Conservation (phyloP, 2,888 invertebrate species). For the Pherbina coryleti region DNA sequence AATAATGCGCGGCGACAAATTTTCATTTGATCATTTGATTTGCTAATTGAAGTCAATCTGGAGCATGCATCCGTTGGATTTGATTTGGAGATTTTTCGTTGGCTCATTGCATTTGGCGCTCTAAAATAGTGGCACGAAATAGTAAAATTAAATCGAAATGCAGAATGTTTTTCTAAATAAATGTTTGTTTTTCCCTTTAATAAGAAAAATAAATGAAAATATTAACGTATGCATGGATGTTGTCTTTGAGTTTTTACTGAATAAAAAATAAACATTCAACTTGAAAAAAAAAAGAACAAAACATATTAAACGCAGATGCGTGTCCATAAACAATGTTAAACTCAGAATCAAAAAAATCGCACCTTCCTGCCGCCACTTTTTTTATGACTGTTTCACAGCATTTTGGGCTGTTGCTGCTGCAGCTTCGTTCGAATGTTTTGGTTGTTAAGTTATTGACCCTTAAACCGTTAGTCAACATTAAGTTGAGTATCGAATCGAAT, state of each 20-base stretch:
- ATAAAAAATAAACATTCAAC: background rate
- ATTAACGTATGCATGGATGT: too few species aligned
- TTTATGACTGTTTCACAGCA: background rate
- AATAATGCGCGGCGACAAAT: slow-evolving; percentile 20
- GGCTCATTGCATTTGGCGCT: background rate
- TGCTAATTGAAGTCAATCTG: slow-evolving; percentile 22
- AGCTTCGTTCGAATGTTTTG: background rate
- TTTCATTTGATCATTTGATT: slow-evolving; percentile 4
- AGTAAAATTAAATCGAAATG: background rate
- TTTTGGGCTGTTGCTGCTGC: background rate
- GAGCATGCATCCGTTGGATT: slow-evolving; percentile 32
- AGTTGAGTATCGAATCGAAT: background rate
- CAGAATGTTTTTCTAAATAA: background rate
- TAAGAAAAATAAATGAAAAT: too few species aligned
- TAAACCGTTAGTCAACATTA: slow-evolving; percentile 15
- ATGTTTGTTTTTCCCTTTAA: too few species aligned
- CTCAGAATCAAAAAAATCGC: background rate
- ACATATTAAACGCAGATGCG: slow-evolving; percentile 17
- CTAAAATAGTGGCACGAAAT: background rate
- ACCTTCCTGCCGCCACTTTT: background rate
- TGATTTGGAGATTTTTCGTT: slow-evolving; percentile 12
- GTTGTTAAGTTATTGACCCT: slow-evolving; percentile 27
- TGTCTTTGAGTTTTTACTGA: background rate
- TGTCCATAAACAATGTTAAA: slow-evolving; percentile 16
- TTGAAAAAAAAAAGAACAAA: background rate